These are phyloP conservation scores for Apodemus speciosus DNA, from an alignment of 2,113 vertebrate species.

Conservation along the genomic window DNA sequence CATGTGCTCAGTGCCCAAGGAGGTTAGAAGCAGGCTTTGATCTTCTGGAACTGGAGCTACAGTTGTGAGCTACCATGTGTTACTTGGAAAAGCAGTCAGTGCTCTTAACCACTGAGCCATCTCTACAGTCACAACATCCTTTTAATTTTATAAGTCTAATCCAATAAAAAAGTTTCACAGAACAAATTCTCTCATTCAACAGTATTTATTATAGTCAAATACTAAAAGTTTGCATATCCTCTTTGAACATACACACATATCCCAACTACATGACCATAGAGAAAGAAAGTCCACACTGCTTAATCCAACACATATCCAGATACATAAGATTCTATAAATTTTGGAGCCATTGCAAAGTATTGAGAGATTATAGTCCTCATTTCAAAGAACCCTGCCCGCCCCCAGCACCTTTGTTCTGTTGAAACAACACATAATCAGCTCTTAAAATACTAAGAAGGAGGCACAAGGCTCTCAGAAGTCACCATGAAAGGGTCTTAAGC, in stretches of 20 bases:
- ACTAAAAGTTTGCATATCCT: constrained; percentile 35
- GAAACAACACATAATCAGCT: not conserved
- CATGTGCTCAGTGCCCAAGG: not conserved
- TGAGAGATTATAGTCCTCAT: constrained; percentile 14
- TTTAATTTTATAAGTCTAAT: constrained; percentile 47
- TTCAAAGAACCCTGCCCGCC: constrained; percentile 38
- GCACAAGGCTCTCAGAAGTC: not conserved
- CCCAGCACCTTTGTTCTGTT: constrained; percentile 44
- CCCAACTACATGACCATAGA: not conserved
- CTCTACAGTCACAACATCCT: not conserved
- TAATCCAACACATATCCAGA: not conserved
- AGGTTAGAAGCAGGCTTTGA: not conserved
- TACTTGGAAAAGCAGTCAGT: not conserved
- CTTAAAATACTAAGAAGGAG: not conserved
- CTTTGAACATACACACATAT: constrained; percentile 24
- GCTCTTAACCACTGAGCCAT: not conserved
- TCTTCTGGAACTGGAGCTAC: not conserved
- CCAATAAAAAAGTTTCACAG: not conserved
- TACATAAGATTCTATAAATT: constrained; percentile 31
- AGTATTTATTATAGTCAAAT: constrained; percentile 22
- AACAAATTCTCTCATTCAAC: constrained; percentile 14
- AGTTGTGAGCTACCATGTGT: not conserved
- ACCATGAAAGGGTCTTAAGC: not conserved
- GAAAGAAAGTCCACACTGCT: not conserved
- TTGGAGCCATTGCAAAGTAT: not conserved